Percentiles rank a stretch among this genome's conserved stretches.
Conservation (phyloP, 2,888 invertebrate genomes). For the Macrophya alboannulata region DNA sequence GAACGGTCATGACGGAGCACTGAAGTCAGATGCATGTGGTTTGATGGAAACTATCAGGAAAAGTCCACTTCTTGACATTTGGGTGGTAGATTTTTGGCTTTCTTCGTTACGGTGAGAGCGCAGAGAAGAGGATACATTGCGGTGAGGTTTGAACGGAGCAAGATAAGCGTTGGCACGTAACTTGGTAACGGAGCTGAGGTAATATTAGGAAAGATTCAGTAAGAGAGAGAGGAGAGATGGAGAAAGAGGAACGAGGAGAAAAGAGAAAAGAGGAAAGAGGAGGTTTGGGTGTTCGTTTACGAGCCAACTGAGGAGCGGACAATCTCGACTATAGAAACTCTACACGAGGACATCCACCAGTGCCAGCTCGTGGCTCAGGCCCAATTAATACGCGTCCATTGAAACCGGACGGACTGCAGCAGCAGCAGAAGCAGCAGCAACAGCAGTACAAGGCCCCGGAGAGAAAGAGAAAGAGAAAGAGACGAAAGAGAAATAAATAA, state of each 20-base stretch:
- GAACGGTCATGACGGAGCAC: not conserved
- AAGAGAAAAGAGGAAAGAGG: not conserved
- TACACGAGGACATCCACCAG: conserved; percentile 78
- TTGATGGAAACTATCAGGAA: not conserved
- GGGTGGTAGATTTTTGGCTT: conserved; percentile 56
- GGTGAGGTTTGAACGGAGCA: not conserved
- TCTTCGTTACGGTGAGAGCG: not conserved
- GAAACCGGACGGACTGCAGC: conserved; percentile 58
- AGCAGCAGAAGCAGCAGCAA: not conserved
- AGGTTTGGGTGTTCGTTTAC: conserved; percentile 48
- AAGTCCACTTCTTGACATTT: conserved; percentile 66
- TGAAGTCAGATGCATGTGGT: not conserved
- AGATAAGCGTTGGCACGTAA: conserved; percentile 25
- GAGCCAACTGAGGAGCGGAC: conserved; percentile 59
- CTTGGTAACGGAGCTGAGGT: conserved; percentile 17
- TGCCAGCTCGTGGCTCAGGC: conserved; percentile 75
- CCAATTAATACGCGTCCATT: conserved; percentile 79
- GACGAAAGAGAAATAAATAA: conserved; percentile 45
- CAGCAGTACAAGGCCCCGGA: conserved; percentile 56
- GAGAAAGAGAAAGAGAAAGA: conserved; percentile 50
- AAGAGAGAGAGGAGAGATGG: not conserved
- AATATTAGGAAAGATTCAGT: conserved; percentile 34
- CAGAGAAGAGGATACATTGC: not conserved
- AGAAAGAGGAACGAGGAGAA: not conserved
- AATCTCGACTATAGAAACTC: conserved; percentile 77